Conservation (phyloP, 37 sponge, comb jelly and placozoan species). For the Corticium candelabrum region DNA sequence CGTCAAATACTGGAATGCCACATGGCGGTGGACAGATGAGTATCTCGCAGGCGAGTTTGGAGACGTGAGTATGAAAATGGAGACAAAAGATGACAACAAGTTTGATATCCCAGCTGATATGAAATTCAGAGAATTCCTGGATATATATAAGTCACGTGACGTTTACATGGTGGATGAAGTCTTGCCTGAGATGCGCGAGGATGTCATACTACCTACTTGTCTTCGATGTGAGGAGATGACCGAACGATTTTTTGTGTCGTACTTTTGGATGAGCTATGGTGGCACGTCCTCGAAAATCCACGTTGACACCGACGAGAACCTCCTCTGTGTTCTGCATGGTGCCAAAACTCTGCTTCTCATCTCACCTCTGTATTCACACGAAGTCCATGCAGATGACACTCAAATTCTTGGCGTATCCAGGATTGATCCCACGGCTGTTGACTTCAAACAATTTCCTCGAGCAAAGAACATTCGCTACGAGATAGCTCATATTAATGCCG, state of each 20-base stretch:
- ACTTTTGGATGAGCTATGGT: conserved; percentile 9
- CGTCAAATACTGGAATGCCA: background rate
- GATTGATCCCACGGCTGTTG: background rate
- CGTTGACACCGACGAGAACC: conserved; percentile 11
- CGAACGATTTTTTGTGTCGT: conserved; percentile 6
- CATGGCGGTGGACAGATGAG: background rate
- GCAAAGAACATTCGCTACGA: background rate
- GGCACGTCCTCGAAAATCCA: conserved; percentile 11
- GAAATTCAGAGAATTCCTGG: background rate
- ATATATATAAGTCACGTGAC: background rate
- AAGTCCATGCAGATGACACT: background rate
- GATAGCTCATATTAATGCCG: background rate
- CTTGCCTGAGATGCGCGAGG: background rate
- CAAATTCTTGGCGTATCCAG: background rate
- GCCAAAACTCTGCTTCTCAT: background rate
- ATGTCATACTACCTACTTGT: background rate
- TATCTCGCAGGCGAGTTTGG: background rate
- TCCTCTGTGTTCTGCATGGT: conserved; percentile 3
- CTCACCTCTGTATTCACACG: background rate
- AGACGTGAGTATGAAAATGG: background rate
- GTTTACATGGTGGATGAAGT: background rate
- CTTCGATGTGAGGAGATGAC: conserved; percentile 2
- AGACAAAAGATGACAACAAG: background rate
- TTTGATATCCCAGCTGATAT: background rate
- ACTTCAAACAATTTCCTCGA: background rate